Percentiles rank a stretch among this genome's conserved stretches.
These are phyloP conservation scores for Leucoraja ocellata DNA, from an alignment of 2,797 vertebrate species.

Conservation along the genomic window DNA sequence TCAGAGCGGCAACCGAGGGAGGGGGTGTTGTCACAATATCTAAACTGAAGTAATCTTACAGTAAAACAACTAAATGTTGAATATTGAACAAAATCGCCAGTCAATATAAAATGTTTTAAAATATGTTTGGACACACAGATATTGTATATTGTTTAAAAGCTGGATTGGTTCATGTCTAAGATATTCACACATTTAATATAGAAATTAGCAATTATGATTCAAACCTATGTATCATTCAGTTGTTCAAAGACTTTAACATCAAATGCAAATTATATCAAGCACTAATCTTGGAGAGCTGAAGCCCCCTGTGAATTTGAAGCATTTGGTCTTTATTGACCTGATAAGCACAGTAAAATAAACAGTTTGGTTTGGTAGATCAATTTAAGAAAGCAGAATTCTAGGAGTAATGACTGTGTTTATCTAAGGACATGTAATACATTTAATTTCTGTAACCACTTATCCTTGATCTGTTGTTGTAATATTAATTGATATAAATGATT, in stretches of 20 bases:
- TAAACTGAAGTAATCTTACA: neutral
- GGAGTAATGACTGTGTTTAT: neutral
- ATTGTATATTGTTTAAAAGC: neutral
- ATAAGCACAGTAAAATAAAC: neutral
- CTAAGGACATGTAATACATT: neutral
- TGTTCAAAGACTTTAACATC: neutral
- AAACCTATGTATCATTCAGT: neutral
- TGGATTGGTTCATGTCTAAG: neutral
- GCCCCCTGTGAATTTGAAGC: neutral
- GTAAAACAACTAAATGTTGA: neutral
- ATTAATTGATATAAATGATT: neutral
- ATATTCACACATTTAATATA: neutral
- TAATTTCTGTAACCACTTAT: neutral
- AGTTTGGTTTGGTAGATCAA: neutral
- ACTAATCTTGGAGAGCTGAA: constrained; percentile 3
- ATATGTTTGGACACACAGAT: neutral
- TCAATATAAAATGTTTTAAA: neutral
- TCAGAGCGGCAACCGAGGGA: too few species aligned
- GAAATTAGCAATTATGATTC: neutral
- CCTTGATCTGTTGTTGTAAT: neutral
- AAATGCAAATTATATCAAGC: neutral
- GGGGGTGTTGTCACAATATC: neutral
- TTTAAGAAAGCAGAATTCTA: constrained; percentile 21
- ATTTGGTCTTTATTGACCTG: neutral
- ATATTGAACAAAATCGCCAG: neutral